Conservation (phyloP, 2,113 vertebrate species). For the Circaetus cinerascens region DNA sequence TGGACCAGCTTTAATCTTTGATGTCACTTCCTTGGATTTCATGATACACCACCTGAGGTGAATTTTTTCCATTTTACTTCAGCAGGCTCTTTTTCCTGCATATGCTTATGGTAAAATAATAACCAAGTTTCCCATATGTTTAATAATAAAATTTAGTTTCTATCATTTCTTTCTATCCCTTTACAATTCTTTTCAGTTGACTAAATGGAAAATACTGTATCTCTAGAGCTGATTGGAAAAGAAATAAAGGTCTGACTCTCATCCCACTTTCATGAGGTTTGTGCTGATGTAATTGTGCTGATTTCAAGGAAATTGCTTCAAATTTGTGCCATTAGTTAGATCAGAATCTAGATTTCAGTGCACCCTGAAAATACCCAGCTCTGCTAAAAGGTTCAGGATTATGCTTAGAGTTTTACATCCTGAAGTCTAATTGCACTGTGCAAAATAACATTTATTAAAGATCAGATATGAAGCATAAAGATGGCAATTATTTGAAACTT, state of each 20-base stretch:
- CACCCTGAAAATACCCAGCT: constrained; percentile 10
- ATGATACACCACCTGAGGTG: constrained; percentile 39
- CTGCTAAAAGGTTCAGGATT: constrained; percentile 32
- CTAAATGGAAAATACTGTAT: constrained; percentile 45
- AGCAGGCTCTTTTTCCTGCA: background rate
- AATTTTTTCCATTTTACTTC: constrained; percentile 55
- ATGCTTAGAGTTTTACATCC: constrained; percentile 9
- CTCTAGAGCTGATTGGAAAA: constrained; percentile 47
- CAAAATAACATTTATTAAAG: constrained; percentile 49
- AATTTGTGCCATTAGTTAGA: constrained; percentile 33
- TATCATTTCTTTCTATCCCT: constrained; percentile 49
- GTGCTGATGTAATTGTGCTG: constrained; percentile 18
- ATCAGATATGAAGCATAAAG: constrained; percentile 10
- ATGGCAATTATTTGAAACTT: constrained; percentile 48
- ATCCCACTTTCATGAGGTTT: background rate
- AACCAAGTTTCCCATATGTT: constrained; percentile 50
- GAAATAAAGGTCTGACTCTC: constrained; percentile 47
- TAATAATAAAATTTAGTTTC: constrained; percentile 47
- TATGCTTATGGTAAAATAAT: constrained; percentile 56
- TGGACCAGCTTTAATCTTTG: constrained; percentile 25
- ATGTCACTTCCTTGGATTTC: constrained; percentile 59
- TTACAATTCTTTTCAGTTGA: constrained; percentile 32
- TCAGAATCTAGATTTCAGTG: background rate
- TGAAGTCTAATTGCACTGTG: constrained; percentile 26
- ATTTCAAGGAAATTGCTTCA: constrained; percentile 46